phyloP scores from a whole-genome alignment of 2,113 vertebrate genomes.

The Apus apus region DNA sequence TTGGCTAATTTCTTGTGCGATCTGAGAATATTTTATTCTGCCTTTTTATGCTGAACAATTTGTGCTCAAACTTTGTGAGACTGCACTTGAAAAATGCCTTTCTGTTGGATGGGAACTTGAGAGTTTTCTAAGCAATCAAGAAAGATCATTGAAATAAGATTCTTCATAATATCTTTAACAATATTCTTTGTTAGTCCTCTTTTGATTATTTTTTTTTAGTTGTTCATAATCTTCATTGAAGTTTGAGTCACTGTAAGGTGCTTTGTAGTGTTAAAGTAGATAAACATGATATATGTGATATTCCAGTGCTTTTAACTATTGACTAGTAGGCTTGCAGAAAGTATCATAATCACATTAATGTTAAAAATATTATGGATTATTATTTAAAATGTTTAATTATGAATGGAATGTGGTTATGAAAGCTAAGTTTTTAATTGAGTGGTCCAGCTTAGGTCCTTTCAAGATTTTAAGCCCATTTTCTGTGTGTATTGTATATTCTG shows the following conservation, averaged over 20 bases:
- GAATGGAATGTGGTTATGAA: background rate
- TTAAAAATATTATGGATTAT: background rate
- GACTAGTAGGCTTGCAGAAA: background rate
- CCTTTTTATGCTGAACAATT: background rate
- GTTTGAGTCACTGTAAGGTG: background rate
- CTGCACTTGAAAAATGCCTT: background rate
- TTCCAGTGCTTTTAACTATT: background rate
- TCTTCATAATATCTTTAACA: background rate
- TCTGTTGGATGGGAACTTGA: background rate
- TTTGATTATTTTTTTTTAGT: background rate
- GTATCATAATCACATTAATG: background rate
- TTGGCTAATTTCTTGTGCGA: background rate
- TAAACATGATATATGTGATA: background rate
- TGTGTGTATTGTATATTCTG: background rate
- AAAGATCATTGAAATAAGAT: background rate
- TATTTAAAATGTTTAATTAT: background rate
- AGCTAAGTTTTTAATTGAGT: background rate
- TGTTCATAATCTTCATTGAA: background rate
- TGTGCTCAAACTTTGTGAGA: background rate
- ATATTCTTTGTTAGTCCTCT: background rate
- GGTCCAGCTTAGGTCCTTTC: background rate
- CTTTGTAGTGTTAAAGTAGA: background rate
- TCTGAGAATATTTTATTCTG: conserved; percentile 28
- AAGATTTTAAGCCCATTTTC: background rate
- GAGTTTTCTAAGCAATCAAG: background rate